Evolutionary conservation across 92 coral and sea anemone genomes (phyloP).

Genomic region (Pocillopora meandrina): DNA sequence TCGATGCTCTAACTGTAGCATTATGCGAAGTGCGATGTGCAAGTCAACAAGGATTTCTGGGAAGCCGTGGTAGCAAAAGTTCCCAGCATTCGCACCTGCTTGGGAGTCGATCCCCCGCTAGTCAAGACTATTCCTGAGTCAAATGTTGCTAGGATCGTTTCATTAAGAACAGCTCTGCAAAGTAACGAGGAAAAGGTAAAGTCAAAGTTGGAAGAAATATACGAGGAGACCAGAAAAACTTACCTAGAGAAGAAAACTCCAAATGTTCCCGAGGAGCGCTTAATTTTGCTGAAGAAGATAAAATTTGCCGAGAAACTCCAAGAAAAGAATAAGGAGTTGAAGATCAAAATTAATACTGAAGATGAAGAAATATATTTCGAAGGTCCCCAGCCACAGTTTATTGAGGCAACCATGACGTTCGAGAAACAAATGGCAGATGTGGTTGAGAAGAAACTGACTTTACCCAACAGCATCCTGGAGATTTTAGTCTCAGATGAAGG

Average conservation of each 20-base stretch:
- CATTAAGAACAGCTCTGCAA: conserved; percentile 21
- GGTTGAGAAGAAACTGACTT: conserved; percentile 43
- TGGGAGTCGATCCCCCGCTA: conserved; percentile 39
- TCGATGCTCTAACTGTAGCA: too few relatives aligned
- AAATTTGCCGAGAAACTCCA: conserved; percentile 51
- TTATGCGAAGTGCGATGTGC: conserved; percentile 30
- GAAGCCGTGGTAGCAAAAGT: conserved; percentile 45
- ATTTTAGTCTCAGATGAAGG: conserved; percentile 58
- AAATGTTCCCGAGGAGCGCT: conserved; percentile 49
- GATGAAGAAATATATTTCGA: conserved; percentile 46
- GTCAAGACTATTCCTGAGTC: conserved; percentile 16
- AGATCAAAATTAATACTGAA: conserved; percentile 48
- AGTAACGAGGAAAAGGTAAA: conserved; percentile 36
- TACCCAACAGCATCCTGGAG: conserved; percentile 39
- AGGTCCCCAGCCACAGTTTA: conserved; percentile 64
- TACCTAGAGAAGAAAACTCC: conserved; percentile 35
- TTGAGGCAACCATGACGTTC: conserved; percentile 46
- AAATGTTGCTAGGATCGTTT: conserved; percentile 33
- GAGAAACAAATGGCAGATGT: conserved; percentile 37
- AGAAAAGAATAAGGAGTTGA: conserved; percentile 46
- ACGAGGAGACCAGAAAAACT: conserved; percentile 62
- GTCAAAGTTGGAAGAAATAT: conserved; percentile 31
- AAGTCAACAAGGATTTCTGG: conserved; percentile 36
- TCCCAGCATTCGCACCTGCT: conserved; percentile 39
- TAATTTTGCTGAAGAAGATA: conserved; percentile 68